These are phyloP conservation scores for Emydura subglobosa DNA, from an alignment of 2,113 vertebrate genomes.

Conservation along the genomic window DNA sequence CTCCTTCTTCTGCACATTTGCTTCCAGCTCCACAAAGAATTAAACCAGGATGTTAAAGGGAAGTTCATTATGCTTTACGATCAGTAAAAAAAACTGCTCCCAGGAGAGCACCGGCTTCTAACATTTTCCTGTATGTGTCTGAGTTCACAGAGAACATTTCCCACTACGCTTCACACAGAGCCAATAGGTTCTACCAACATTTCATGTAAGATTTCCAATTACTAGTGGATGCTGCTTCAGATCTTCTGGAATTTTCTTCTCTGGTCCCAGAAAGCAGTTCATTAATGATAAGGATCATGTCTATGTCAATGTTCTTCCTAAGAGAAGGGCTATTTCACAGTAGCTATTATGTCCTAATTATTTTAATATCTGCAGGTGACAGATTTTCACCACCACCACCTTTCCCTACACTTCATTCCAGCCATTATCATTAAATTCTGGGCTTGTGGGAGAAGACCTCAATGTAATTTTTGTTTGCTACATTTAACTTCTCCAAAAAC, in stretches of 20 bases:
- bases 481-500: not conserved
- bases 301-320: not conserved
- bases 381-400: not conserved
- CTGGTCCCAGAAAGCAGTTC: not conserved
- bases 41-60: not conserved
- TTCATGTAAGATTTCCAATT: not conserved
- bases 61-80: not conserved
- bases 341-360: not conserved
- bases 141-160: not conserved
- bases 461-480: not conserved
- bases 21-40: not conserved
- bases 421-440: not conserved
- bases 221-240: not conserved
- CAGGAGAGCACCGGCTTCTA: no score
- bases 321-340: not conserved
- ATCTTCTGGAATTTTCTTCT: not conserved
- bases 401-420: not conserved
- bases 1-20: not conserved
- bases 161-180: no score
- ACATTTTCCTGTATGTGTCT: not conserved
- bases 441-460: not conserved
- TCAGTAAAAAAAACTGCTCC: not conserved
- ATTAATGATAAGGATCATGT: not conserved
- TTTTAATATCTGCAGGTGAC: not conserved
- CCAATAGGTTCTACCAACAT: no score